phyloP scores from a whole-genome alignment of 2,113 vertebrate genomes.

The Dinomys branickii region DNA sequence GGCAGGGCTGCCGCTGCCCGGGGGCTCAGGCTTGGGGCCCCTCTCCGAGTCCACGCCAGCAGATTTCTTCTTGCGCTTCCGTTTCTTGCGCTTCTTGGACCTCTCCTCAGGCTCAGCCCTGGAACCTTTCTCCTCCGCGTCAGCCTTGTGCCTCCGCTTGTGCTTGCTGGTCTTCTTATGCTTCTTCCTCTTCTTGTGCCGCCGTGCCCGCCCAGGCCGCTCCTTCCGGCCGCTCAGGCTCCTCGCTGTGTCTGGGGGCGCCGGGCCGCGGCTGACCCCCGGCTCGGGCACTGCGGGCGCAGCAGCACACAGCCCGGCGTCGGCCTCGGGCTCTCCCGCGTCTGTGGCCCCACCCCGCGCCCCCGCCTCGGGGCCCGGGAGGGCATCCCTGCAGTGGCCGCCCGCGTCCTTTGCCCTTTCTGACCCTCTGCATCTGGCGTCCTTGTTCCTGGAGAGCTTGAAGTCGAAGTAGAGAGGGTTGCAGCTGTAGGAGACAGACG shows the following conservation, averaged over 20 bases:
- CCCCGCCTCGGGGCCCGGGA: conserved; percentile 72
- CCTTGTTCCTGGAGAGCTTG: conserved; percentile 96
- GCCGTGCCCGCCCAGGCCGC: conserved; percentile 91
- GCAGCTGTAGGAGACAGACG: conserved; percentile 97
- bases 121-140: conserved; percentile 87
- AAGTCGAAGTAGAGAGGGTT: conserved; percentile 99
- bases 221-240: conserved; percentile 80
- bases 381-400: conserved; percentile 74
- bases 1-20: conserved; percentile 83
- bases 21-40: conserved; percentile 75
- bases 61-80: conserved; percentile 92
- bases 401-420: conserved; percentile 84
- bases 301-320: neutral
- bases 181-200: conserved; percentile 99
- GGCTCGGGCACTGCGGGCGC: conserved; percentile 69
- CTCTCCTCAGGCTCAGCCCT: conserved; percentile 88
- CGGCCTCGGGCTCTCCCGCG: neutral
- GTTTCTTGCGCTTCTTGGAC: conserved; percentile 95
- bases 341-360: conserved; percentile 79
- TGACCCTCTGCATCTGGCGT: conserved; percentile 84
- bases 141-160: conserved; percentile 90
- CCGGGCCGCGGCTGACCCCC: conserved; percentile 60
- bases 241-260: conserved; percentile 83
- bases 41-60: conserved; percentile 79
- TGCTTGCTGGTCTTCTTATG: conserved; percentile 93